Conservation (phyloP, 2,888 invertebrate species). For the Chorisops tibialis region DNA sequence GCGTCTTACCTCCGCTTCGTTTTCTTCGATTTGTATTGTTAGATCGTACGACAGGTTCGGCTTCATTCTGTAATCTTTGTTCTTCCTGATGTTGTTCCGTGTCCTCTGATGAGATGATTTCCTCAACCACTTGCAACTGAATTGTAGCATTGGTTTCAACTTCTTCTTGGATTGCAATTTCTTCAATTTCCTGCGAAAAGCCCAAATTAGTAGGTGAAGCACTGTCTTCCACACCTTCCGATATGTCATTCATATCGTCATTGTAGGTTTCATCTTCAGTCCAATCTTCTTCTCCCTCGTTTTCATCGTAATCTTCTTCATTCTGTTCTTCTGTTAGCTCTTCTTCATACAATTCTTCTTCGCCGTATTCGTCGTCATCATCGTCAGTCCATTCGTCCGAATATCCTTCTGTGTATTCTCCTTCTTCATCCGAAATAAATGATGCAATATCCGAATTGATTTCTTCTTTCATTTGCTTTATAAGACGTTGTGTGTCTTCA, state of each 20-base stretch:
- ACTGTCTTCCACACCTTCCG: neutral
- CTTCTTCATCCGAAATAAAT: slow-evolving; percentile 47
- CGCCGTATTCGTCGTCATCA: slow-evolving; percentile 40
- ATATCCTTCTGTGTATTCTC: slow-evolving; percentile 54
- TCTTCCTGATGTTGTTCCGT: no score
- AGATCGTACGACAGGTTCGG: no score
- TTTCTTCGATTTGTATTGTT: no score
- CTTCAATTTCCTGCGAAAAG: no score
- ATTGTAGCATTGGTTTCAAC: no score
- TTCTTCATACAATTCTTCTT: neutral
- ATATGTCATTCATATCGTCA: slow-evolving; percentile 28
- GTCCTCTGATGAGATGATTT: no score
- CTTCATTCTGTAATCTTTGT: no score
- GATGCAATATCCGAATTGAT: slow-evolving; percentile 60
- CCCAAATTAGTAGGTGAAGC: no score
- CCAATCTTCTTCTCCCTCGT: slow-evolving; percentile 36
- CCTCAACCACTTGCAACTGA: no score
- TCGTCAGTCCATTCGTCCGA: slow-evolving; percentile 44
- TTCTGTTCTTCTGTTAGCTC: slow-evolving; percentile 36
- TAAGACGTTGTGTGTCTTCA: slow-evolving; percentile 59
- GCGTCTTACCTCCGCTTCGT: no score
- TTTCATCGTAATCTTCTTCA: slow-evolving; percentile 35
- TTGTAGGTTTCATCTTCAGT: slow-evolving; percentile 39
- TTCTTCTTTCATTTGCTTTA: slow-evolving; percentile 65
- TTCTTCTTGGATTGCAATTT: no score